Conservation (phyloP, 2,888 invertebrate species). For the Acrobeloides nanus region DNA sequence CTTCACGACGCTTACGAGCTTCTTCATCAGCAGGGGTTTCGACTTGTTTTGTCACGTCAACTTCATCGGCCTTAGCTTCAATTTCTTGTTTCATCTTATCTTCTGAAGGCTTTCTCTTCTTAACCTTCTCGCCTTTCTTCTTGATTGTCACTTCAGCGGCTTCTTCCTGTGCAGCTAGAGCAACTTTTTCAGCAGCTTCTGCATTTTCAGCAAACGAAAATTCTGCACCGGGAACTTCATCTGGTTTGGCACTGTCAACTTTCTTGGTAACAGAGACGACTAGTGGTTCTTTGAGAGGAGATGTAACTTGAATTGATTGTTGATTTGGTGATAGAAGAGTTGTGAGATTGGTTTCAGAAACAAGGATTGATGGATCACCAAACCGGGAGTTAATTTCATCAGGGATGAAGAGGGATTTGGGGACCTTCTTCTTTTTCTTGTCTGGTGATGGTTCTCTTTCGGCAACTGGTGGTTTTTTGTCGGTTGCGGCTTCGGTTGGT, state of each 20-base stretch:
- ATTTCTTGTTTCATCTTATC: constrained; percentile 10
- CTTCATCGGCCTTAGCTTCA: constrained; percentile 9
- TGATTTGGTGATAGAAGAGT: no score
- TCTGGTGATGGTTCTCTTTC: constrained; percentile 2
- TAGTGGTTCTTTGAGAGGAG: no score
- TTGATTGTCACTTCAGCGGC: constrained; percentile 2
- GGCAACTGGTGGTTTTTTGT: constrained; percentile 5
- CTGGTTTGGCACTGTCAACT: not conserved
- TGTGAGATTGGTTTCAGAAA: constrained; percentile 16
- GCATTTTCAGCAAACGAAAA: not conserved
- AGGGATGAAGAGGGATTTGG: constrained; percentile 45
- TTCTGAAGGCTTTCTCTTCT: constrained; percentile 7
- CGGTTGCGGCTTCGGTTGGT: constrained; percentile 4
- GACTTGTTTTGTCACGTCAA: constrained; percentile 6
- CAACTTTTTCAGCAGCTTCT: constrained; percentile 11
- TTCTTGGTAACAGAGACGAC: no score
- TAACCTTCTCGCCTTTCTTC: constrained; percentile 10
- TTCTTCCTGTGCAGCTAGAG: constrained; percentile 6
- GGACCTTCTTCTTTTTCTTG: constrained; percentile 25
- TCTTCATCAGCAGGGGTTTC: constrained; percentile 11
- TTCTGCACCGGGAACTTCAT: not conserved
- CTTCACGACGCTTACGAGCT: constrained; percentile 10
- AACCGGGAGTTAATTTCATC: constrained; percentile 48
- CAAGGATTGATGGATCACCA: constrained; percentile 26
- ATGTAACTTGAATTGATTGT: no score